phyloP scores from a whole-genome alignment of 1,140 invertebrate genomes.

The Tribolium castaneum region DNA sequence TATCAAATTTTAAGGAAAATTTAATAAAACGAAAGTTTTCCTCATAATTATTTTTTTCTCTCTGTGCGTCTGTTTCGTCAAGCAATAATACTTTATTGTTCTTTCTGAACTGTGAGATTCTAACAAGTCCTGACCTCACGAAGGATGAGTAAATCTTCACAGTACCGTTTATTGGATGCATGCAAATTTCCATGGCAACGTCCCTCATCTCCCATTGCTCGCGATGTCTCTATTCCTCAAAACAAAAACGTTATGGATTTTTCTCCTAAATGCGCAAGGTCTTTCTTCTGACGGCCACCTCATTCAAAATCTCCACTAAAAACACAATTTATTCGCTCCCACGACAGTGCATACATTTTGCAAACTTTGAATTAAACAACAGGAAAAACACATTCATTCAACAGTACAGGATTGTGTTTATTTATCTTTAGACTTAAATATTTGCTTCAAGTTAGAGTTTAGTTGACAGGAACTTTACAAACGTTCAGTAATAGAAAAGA shows the following conservation, averaged over 20 bases:
- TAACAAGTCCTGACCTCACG: constrained; percentile 23
- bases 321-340: neutral
- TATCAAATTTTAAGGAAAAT: constrained; percentile 35
- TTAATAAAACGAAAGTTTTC: constrained; percentile 26
- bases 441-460: too few species aligned
- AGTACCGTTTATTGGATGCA: constrained; percentile 61
- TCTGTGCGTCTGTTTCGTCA: constrained; percentile 1
- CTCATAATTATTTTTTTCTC: constrained; percentile 19
- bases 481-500: too few species aligned
- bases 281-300: constrained; percentile 1
- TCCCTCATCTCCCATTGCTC: constrained; percentile 49
- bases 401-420: too few species aligned
- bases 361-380: too few species aligned
- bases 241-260: constrained; percentile 62
- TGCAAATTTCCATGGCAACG: constrained; percentile 62
- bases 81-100: constrained; percentile 25
- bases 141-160: constrained; percentile 48
- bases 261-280: constrained; percentile 55
- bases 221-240: constrained; percentile 56
- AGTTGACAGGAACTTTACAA: too few species aligned
- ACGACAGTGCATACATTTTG: too few species aligned
- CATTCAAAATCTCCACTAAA: neutral
- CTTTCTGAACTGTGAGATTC: constrained; percentile 1
- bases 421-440: too few species aligned
- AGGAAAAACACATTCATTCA: too few species aligned